Evolutionary conservation across 2,888 invertebrate genomes (phyloP).

Genomic region (Serrognathus titanus): DNA sequence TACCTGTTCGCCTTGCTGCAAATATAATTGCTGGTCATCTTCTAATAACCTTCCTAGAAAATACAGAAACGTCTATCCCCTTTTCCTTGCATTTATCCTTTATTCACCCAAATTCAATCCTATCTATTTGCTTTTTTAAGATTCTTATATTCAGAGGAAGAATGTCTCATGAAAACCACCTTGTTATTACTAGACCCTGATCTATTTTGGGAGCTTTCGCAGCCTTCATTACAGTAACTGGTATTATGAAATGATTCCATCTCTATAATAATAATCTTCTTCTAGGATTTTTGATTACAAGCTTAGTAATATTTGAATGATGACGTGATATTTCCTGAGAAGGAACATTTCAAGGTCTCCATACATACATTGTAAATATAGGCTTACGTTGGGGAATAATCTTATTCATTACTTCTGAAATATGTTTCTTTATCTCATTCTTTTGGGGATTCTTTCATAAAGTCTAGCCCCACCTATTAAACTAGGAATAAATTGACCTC

Average conservation of each 20-base stretch:
- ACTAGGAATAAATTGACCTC: too few relatives aligned
- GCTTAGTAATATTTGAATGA: too few relatives aligned
- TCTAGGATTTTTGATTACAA: conserved; percentile 55
- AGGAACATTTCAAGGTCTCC: conserved; percentile 61
- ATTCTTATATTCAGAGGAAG: conserved; percentile 66
- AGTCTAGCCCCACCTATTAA: conserved; percentile 52
- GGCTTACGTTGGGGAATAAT: too few relatives aligned
- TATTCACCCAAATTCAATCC: conserved; percentile 54
- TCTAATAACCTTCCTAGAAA: conserved; percentile 60
- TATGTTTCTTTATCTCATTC: conserved; percentile 58
- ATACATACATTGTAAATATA: too few relatives aligned
- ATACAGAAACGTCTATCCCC: conserved; percentile 40
- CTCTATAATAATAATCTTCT: conserved; percentile 54
- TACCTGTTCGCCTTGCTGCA: conserved; percentile 69
- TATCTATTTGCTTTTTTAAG: conserved; percentile 65
- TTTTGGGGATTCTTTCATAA: conserved; percentile 60
- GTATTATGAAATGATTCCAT: conserved; percentile 63
- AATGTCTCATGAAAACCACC: conserved; percentile 57
- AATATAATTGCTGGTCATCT: conserved; percentile 75
- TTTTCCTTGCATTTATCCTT: conserved; percentile 33
- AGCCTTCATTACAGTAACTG: conserved; percentile 55
- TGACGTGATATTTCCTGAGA: conserved; percentile 69
- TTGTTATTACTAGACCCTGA: conserved; percentile 58
- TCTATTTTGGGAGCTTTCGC: conserved; percentile 60
- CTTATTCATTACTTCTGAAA: too few relatives aligned